Evolutionary conservation across 2,888 invertebrate species (phyloP).

Genomic region (Ennomos erosarius): DNA sequence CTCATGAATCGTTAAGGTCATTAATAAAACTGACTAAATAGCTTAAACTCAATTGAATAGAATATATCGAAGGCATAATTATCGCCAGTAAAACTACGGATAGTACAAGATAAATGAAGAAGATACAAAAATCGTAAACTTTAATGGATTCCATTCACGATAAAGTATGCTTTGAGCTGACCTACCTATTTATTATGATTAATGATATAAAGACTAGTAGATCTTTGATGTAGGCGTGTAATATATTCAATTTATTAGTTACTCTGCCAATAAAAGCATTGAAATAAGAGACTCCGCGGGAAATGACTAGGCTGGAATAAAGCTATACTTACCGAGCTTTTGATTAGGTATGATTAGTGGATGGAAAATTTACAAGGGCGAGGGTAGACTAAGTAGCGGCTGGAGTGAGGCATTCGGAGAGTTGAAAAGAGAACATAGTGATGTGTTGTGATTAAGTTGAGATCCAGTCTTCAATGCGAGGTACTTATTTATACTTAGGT

Average conservation of each 20-base stretch:
- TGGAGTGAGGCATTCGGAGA: too few species aligned
- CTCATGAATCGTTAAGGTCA: conserved; percentile 1
- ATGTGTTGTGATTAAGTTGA: too few species aligned
- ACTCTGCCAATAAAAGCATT: conserved; percentile 8
- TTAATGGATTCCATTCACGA: conserved; percentile 11
- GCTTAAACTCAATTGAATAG: not conserved
- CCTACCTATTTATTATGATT: conserved; percentile 14
- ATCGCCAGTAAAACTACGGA: conserved; percentile 3
- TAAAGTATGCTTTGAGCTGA: not conserved
- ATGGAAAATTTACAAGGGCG: too few species aligned
- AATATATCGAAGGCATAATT: conserved; percentile 4
- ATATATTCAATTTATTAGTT: conserved; percentile 22
- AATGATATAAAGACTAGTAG: conserved; percentile 7
- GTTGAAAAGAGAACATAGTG: too few species aligned
- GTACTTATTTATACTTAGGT: too few species aligned
- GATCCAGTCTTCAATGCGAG: too few species aligned
- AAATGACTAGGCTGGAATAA: not conserved
- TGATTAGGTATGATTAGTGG: too few species aligned
- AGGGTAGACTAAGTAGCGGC: too few species aligned
- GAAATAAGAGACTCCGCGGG: not conserved
- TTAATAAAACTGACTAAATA: conserved; percentile 6
- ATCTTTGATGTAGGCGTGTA: conserved; percentile 15
- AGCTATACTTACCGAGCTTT: too few species aligned
- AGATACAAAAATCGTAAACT: conserved; percentile 13
- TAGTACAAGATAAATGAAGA: conserved; percentile 5